Evolutionary conservation across 2,113 vertebrate species (phyloP).

Genomic region (Centropus unirufus): DNA sequence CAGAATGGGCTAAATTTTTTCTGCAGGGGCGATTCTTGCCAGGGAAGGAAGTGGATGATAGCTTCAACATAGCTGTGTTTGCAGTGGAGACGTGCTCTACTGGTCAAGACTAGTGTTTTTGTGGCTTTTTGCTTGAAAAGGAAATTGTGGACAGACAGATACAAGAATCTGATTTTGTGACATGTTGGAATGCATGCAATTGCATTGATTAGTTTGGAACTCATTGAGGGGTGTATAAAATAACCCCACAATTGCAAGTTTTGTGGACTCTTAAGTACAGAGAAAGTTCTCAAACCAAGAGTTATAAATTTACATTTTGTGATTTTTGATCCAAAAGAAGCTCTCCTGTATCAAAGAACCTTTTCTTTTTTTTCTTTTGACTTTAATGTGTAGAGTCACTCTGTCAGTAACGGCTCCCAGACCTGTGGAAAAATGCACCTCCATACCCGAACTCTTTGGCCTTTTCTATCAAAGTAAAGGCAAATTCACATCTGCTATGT

Average conservation of each 20-base stretch:
- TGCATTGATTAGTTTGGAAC: neutral
- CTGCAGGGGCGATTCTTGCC: neutral
- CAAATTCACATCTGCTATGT: neutral
- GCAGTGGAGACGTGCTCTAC: neutral
- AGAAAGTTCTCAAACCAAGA: neutral
- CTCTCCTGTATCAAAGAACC: neutral
- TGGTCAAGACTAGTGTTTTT: neutral
- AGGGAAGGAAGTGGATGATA: neutral
- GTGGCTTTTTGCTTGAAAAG: neutral
- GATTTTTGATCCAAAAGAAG: neutral
- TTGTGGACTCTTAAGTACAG: neutral
- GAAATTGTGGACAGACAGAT: neutral
- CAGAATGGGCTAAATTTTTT: neutral
- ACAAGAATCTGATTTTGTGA: neutral
- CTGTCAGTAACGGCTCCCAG: neutral
- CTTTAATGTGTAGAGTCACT: neutral
- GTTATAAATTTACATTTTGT: neutral
- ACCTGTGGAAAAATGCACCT: neutral
- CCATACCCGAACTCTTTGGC: neutral
- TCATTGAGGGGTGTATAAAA: neutral
- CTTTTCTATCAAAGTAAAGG: neutral
- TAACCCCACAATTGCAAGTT: neutral
- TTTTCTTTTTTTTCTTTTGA: neutral
- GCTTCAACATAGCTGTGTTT: neutral
- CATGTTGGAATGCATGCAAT: neutral